Conservation (phyloP, 2,797 vertebrate species). For the Myotis findleyi region DNA sequence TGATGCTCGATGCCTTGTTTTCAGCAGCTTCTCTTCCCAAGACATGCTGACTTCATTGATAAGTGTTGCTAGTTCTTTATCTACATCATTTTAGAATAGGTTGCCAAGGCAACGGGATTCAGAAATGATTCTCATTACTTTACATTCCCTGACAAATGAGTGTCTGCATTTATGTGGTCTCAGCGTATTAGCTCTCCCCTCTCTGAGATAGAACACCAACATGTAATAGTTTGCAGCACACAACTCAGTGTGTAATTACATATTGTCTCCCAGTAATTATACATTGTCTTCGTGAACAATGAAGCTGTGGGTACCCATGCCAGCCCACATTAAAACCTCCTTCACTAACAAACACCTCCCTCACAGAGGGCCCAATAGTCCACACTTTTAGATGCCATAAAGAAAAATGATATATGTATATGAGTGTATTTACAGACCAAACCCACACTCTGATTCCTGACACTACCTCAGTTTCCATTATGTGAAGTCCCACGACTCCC, state of each 20-base stretch:
- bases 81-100: slow-evolving; percentile 80
- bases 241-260: slow-evolving; percentile 71
- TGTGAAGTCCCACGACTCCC: background rate
- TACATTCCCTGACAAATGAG: slow-evolving; percentile 75
- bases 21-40: slow-evolving; percentile 59
- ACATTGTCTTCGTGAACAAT: slow-evolving; percentile 72
- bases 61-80: slow-evolving; percentile 80
- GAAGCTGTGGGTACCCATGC: slow-evolving; percentile 41
- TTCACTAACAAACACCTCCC: slow-evolving; percentile 4
- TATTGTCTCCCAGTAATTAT: slow-evolving; percentile 76
- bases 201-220: slow-evolving; percentile 18
- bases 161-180: slow-evolving; percentile 66
- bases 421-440: background rate
- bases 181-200: slow-evolving; percentile 52
- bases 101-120: slow-evolving; percentile 80
- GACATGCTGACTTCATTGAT: slow-evolving; percentile 74
- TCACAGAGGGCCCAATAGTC: background rate
- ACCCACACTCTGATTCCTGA: background rate
- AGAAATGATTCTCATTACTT: slow-evolving; percentile 81
- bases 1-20: slow-evolving; percentile 55
- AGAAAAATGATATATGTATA: slow-evolving; percentile 26
- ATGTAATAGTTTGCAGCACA: slow-evolving; percentile 50
- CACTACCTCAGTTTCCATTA: slow-evolving; percentile 28
- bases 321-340: slow-evolving; percentile 60
- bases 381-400: background rate